Base-by-base conservation (phyloP, 2,113 vertebrate genomes). In the Phaethon lepturus region DNA sequence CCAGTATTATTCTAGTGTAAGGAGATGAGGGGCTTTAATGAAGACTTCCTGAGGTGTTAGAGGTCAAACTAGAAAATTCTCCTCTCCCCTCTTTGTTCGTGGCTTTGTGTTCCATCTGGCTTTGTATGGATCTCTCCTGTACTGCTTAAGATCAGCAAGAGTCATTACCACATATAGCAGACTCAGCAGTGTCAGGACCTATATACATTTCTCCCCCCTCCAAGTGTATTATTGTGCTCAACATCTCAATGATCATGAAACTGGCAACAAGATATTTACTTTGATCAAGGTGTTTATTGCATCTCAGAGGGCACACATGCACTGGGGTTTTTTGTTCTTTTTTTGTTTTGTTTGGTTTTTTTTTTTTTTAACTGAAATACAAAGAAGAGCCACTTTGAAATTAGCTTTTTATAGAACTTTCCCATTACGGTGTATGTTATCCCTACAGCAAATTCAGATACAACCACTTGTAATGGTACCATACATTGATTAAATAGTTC, bases 281-380 rank as follows among this genome's bases (percentile, higher is more conserved):
- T 99, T 98, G 98, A 97, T 99, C 98, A 98, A 99, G 98, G 98
- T 99, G 97, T 99, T 99, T 99, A 99, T 99, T 99, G 99, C 99
- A 99, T 99, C 98, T 99, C 99, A 99, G 98, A 99, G 98, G 99
- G 98, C 98, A 97, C 98, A 99, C 99, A 99, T 99, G 99, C 99
- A 99, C 98, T 98, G 98, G 98, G 98, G 94, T 96, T 94, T 98
- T 86, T 67, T 53, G 23, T 56, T 93, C 62, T 53, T 68, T 13
- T 2, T 18, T 58, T 98, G 8, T 49, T 69, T 42, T 49, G 16
- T 68, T 23, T 53, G 55, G 55, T 45, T 60, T 50, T 31, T 38
- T 35, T 49, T 86, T n/a, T 90, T 91, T 97, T 98, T 94, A 99
- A 99, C 98, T 97, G 98, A 98, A 99, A 99, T 98, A 98, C 99